Conservation (phyloP, 2,797 vertebrate genomes). For the Etheostoma nigrum region DNA sequence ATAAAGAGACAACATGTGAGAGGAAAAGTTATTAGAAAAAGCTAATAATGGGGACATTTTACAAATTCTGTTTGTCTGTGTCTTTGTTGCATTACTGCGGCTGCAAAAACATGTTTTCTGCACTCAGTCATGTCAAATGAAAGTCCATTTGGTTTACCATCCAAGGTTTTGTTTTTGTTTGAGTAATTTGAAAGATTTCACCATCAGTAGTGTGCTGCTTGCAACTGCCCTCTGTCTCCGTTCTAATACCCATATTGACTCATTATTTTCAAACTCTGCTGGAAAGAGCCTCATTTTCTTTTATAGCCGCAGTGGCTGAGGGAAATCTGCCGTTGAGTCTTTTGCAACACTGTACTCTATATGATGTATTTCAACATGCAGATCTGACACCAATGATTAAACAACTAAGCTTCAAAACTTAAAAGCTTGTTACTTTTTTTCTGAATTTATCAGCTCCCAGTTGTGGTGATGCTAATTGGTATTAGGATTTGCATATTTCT, state of each 20-base stretch:
- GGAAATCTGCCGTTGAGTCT: slow-evolving; percentile 4
- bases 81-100: slow-evolving; percentile 8
- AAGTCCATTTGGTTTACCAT: slow-evolving; percentile 26
- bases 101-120: background rate
- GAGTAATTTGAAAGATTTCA: slow-evolving; percentile 17
- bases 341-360: background rate
- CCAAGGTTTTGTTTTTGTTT: slow-evolving; percentile 18
- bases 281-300: slow-evolving; percentile 31
- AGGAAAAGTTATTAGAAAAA: background rate
- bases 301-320: slow-evolving; percentile 12
- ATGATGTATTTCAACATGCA: slow-evolving; percentile 12
- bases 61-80: background rate
- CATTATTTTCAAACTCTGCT: slow-evolving; percentile 50
- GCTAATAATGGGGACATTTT: background rate
- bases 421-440: slow-evolving; percentile 22
- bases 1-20: slow-evolving; percentile 2
- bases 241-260: slow-evolving; percentile 43
- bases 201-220: slow-evolving; percentile 5
- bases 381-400: slow-evolving; percentile 16
- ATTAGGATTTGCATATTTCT: slow-evolving; percentile 11
- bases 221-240: slow-evolving; percentile 24
- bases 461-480: slow-evolving; percentile 11
- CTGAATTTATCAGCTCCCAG: slow-evolving; percentile 12
- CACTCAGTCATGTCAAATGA: slow-evolving; percentile 26
- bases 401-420: slow-evolving; percentile 5